A percentile compares a stretch with the other conserved stretches of the same genome.
phyloP scores from a whole-genome alignment of 37 sponge, comb jelly and placozoan species.

The Crambe crambe region DNA sequence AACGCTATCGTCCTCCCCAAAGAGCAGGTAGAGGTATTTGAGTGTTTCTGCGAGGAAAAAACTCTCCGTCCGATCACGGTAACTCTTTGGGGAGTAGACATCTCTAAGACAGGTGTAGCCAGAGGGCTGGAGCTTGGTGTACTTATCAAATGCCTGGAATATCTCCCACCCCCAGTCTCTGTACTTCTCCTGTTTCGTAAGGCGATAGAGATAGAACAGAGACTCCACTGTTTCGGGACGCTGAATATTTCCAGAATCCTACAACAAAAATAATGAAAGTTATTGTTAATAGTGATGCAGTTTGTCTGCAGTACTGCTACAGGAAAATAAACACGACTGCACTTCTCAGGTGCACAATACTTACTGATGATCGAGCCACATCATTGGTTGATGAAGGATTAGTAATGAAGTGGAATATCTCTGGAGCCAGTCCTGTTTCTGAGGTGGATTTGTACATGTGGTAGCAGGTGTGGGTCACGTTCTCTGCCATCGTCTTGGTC shows the following conservation, averaged over 20 bases:
- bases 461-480: conserved; percentile 85
- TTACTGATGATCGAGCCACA: not conserved
- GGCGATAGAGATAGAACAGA: conserved; percentile 78
- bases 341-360: too few species aligned
- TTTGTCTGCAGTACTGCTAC: too few species aligned
- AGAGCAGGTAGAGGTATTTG: conserved; percentile 86
- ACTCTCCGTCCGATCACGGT: conserved; percentile 82
- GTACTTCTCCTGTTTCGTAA: conserved; percentile 75
- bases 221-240: conserved; percentile 97
- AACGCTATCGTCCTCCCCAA: conserved; percentile 61
- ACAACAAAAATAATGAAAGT: not conserved
- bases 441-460: conserved; percentile 72
- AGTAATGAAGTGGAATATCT: conserved; percentile 77
- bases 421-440: conserved; percentile 84
- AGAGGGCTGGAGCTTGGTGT: conserved; percentile 40
- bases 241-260: conserved; percentile 12
- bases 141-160: conserved; percentile 82
- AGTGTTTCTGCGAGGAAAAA: conserved; percentile 89
- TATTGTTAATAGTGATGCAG: too few species aligned
- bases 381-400: not conserved
- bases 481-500: conserved; percentile 65
- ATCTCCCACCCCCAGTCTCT: conserved; percentile 95
- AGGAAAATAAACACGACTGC: too few species aligned
- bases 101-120: conserved; percentile 66
- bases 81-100: conserved; percentile 21